A percentile compares a stretch with the other conserved stretches of the same genome.
Evolutionary conservation across 2,797 vertebrate species (phyloP).

Genomic region (Rhinichthys osculus): DNA sequence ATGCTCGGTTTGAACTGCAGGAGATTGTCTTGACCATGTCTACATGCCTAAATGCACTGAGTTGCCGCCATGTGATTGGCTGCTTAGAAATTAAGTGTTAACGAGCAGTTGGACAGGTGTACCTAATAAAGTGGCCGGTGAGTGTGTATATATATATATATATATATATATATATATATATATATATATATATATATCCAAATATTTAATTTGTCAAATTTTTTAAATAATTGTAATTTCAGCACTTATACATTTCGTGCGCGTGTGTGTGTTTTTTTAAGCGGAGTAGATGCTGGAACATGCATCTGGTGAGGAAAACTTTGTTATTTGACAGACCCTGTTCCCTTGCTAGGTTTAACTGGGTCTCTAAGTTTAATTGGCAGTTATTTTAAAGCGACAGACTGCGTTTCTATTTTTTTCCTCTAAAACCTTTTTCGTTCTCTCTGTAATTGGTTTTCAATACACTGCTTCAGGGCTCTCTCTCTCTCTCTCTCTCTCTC

Average conservation of each 20-base stretch:
- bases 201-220: too few relatives aligned
- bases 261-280: background rate
- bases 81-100: too few relatives aligned
- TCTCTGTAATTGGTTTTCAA: conserved; percentile 50
- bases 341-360: conserved; percentile 30
- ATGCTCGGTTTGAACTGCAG: too few relatives aligned
- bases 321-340: conserved; percentile 23
- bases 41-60: too few relatives aligned
- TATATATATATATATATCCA: too few relatives aligned
- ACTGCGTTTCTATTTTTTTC: conserved; percentile 23
- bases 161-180: too few relatives aligned
- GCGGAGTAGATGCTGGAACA: background rate
- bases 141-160: too few relatives aligned
- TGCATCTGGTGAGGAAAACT: background rate
- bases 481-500: too few relatives aligned
- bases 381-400: conserved; percentile 32
- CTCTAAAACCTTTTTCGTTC: conserved; percentile 43
- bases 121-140: too few relatives aligned
- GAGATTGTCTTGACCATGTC: too few relatives aligned
- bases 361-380: conserved; percentile 33
- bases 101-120: too few relatives aligned
- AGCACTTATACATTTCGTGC: background rate
- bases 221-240: background rate
- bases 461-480: conserved; percentile 36
- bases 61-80: too few relatives aligned